Conservation (phyloP, 2,113 vertebrate species). For the Cercocebus atys region DNA sequence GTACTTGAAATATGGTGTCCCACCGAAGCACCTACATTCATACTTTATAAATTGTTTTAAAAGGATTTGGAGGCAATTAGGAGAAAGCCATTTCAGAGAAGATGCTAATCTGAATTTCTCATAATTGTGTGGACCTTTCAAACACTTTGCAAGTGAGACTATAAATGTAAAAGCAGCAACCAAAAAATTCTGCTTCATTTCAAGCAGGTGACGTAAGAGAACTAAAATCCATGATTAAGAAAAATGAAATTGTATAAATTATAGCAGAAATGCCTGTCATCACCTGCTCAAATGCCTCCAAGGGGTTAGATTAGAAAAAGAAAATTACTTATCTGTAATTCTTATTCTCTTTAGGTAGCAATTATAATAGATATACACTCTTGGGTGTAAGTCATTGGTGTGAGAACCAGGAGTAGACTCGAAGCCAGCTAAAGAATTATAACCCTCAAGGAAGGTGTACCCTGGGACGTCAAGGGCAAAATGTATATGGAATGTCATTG, state of each 20-base stretch:
- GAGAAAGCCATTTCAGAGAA: conserved; percentile 28
- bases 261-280: conserved; percentile 88
- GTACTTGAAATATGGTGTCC: neutral
- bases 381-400: conserved; percentile 82
- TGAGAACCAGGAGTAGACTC: conserved; percentile 79
- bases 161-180: conserved; percentile 68
- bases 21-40: neutral
- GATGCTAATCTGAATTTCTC: conserved; percentile 29
- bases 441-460: conserved; percentile 78
- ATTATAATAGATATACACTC: conserved; percentile 86
- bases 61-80: neutral
- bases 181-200: conserved; percentile 78
- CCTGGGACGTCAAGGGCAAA: conserved; percentile 75
- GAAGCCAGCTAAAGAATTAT: conserved; percentile 81
- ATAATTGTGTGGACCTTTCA: neutral
- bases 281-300: conserved; percentile 86
- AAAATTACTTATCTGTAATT: conserved; percentile 88
- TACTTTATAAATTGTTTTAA: conserved; percentile 25
- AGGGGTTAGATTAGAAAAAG: conserved; percentile 87
- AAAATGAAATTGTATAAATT: conserved; percentile 90
- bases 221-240: conserved; percentile 85
- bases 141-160: conserved; percentile 28
- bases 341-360: conserved; percentile 82
- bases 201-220: conserved; percentile 83
- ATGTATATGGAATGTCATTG: conserved; percentile 72